A percentile compares a stretch with the other conserved stretches of the same genome.
Evolutionary conservation across 2,888 invertebrate genomes (phyloP).

Genomic region (Lasioglossum leucozonium): DNA sequence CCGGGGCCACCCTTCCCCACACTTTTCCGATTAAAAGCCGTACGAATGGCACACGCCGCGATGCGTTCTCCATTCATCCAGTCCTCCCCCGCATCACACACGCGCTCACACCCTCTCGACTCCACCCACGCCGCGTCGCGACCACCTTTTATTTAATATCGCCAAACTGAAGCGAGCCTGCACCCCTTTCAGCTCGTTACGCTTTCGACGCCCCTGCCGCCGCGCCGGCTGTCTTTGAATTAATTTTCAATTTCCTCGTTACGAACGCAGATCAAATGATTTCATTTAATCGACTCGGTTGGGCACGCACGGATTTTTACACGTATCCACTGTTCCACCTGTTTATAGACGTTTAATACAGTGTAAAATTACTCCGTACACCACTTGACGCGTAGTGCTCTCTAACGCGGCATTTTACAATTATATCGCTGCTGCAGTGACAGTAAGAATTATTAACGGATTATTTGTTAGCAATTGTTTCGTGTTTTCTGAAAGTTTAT

Average conservation of each 20-base stretch:
- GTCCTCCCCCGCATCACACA: background rate
- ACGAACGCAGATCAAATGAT: background rate
- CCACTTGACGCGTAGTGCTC: background rate
- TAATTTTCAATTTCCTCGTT: background rate
- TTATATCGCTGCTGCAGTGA: background rate
- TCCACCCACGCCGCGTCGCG: background rate
- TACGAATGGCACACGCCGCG: slow-evolving; percentile 38
- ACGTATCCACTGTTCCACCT: background rate
- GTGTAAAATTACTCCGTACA: background rate
- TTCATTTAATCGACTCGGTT: background rate
- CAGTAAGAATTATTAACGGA: background rate
- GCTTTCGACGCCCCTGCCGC: background rate
- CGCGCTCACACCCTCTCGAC: background rate
- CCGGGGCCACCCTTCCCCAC: slow-evolving; percentile 72
- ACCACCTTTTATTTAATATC: slow-evolving; percentile 1
- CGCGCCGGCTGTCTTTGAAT: background rate
- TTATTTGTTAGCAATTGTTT: too few relatives aligned
- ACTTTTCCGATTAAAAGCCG: slow-evolving; percentile 72
- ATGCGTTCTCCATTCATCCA: slow-evolving; percentile 21
- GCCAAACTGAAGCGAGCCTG: background rate
- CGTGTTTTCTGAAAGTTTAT: too few relatives aligned
- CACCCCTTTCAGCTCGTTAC: slow-evolving; percentile 21
- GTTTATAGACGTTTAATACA: background rate
- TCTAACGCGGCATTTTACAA: background rate
- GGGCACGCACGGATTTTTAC: background rate